Base-by-base conservation (phyloP, 1,140 invertebrate genomes). In the Drosophila willistoni region DNA sequence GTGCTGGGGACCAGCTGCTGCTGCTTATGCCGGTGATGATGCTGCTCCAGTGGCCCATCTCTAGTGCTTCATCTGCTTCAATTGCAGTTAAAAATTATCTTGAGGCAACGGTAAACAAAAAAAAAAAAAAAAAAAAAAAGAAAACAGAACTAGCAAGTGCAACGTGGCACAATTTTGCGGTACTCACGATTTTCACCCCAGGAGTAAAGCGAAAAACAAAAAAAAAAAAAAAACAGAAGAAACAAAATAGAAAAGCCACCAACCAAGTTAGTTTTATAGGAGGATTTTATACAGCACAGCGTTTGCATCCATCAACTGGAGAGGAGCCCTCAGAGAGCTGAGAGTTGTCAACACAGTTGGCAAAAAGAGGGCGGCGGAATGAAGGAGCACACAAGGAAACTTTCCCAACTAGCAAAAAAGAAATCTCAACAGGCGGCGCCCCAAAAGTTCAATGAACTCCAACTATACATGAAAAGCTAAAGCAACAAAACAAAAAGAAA, bases 141-240 rank as follows among this genome's bases (percentile, higher is more conserved):
- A n/a, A n/a, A n/a, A n/a, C n/a, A n/a, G 69, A 51, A 71, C 74
- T 66, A 86, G 79, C 83, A 87, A 87, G 83, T 87, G 83, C 84
- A 87, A 83, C 83, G 84, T 87, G 84, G 83, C 83, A 87, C 83
- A 87, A 83, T 86, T 86, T 87, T 67, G 77, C 67, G 64, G 63
- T 64, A 79, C 84, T 89, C 83, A 87, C 83, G 83, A 87, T 87
- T 87, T 87, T 89, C 84, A 87, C 79, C 84, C 84, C 79, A 69
- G 68, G 61, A 71, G 63, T 51, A 41, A n/a, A 65, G 39, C 34
- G 7, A 34, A 7, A 39, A 39, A 39, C 1, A 39, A 39, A 39
- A 12, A 3, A 12, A 12, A 13, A 29, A 29, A 7, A 7, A 29
- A 29, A 29, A 29, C 29, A 29, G 29, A 29, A 29, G 29, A 29